Evolutionary conservation across 2,888 invertebrate genomes (phyloP), one percentile per base, ranked within the genome.

Genomic region (Acronicta leporina): DNA sequence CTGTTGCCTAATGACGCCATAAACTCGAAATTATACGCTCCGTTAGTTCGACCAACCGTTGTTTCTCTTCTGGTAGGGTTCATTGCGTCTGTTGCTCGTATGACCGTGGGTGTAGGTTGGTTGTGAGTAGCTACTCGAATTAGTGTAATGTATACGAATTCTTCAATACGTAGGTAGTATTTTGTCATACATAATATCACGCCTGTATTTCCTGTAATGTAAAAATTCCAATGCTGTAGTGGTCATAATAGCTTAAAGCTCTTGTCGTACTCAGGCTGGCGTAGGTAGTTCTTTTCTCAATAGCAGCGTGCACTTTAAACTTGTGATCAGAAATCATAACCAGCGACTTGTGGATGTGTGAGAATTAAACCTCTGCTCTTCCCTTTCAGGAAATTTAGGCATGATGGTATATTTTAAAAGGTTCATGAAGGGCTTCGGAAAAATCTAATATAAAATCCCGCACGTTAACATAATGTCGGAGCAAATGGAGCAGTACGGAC

Each of bases 21-120:
- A 92, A 92, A 92, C 82, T 88, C 78, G 83, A 86, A 90, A 92
- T 92, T 90, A 90, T 84, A 90, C 90, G 92, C 84, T 89, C 89
- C 85, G 89, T 86, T 90, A 85, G 81, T 74, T 77, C 78, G 67
- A 76, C 82, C 86, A 81, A 84, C 90, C 87, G 85, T 85, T 85
- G 87, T 86, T 86, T 70, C 79, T 79, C 75, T 80, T 49, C 45
- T 47, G 46, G 58, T 44, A 68, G 70, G 77, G 72, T 82, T 84
- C 82, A 84, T 80, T 84, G 85, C 74, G 73, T 80, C 74, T 60
- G 64, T 68, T 76, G 44, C 45, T 70, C 64, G 64, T 46, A 51
- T 62, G 46, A 30, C 14, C 59, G 43, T 40, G 52, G 46, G 56
- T 57, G 38, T 61, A 67, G 73, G 55, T 60, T 56, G 52, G 52